These are phyloP conservation scores for Drosophila parabipectinata DNA, from an alignment of 1,140 invertebrate species.

Conservation along the genomic window DNA sequence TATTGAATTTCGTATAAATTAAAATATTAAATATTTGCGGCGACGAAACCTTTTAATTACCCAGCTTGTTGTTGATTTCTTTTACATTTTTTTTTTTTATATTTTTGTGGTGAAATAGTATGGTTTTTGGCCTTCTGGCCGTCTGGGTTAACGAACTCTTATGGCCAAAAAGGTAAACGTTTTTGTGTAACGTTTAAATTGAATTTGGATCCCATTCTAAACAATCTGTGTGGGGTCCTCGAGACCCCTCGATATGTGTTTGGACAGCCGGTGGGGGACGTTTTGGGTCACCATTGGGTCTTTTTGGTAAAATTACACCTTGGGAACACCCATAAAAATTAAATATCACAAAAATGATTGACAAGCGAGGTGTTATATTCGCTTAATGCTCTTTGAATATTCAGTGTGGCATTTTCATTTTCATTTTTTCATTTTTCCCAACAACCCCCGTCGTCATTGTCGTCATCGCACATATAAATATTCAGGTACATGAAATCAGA, in stretches of 20 bases:
- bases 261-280: not conserved
- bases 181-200: conserved; percentile 75
- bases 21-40: conserved; percentile 80
- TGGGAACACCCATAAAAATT: conserved; percentile 27
- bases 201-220: conserved; percentile 71
- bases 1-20: conserved; percentile 83
- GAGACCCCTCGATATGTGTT: not conserved
- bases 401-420: conserved; percentile 5
- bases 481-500: conserved; percentile 80
- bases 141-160: conserved; percentile 58
- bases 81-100: not conserved
- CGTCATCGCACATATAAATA: conserved; percentile 58
- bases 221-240: conserved; percentile 13
- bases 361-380: conserved; percentile 38
- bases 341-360: conserved; percentile 31
- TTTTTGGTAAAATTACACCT: conserved; percentile 13
- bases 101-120: conserved; percentile 46
- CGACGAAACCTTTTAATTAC: conserved; percentile 73
- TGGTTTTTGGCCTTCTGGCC: conserved; percentile 28
- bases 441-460: conserved; percentile 28
- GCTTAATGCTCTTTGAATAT: conserved; percentile 5
- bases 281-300: conserved; percentile 19
- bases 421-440: not conserved
- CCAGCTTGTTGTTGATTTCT: conserved; percentile 31
- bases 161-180: conserved; percentile 33